Conservation (phyloP, 2,113 vertebrate genomes). For the Callionymus lyra region DNA sequence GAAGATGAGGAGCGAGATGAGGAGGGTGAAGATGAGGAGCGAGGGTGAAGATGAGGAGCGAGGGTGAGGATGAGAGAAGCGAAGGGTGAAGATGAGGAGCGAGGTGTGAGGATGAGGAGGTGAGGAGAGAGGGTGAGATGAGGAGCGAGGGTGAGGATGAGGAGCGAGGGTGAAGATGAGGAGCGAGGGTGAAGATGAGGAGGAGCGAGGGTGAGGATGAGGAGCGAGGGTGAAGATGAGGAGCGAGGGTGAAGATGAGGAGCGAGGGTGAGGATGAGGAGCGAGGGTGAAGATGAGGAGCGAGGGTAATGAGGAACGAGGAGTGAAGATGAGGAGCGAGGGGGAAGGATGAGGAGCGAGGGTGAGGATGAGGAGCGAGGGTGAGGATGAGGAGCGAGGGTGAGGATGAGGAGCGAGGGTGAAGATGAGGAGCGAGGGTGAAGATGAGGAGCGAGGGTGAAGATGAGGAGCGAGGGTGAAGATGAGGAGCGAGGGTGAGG, state of each 20-base stretch:
- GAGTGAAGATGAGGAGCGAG: slow-evolving; percentile 54
- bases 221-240: slow-evolving; percentile 8
- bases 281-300: slow-evolving; percentile 2
- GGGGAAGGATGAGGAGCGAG: too few relatives aligned
- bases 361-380: slow-evolving; percentile 72
- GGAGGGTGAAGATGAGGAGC: too few relatives aligned
- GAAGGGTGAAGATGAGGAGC: slow-evolving; percentile 63
- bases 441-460: too few relatives aligned
- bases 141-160: slow-evolving; percentile 22
- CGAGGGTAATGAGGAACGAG: slow-evolving; percentile 52
- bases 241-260: slow-evolving; percentile 53
- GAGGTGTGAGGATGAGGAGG: slow-evolving; percentile 38
- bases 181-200: slow-evolving; percentile 66
- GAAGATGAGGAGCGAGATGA: slow-evolving; percentile 30
- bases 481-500: slow-evolving; percentile 6
- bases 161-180: too few relatives aligned
- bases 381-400: slow-evolving; percentile 70
- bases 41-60: too few relatives aligned
- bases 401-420: slow-evolving; percentile 44
- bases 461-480: slow-evolving; percentile 70
- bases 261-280: slow-evolving; percentile 65
- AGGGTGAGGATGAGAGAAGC: slow-evolving; percentile 64
- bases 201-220: slow-evolving; percentile 68
- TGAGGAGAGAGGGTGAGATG: slow-evolving; percentile 71
- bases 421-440: too few relatives aligned